These are phyloP conservation scores for Chrysolina americana DNA, from an alignment of 2,888 invertebrate species.

Conservation along the genomic window DNA sequence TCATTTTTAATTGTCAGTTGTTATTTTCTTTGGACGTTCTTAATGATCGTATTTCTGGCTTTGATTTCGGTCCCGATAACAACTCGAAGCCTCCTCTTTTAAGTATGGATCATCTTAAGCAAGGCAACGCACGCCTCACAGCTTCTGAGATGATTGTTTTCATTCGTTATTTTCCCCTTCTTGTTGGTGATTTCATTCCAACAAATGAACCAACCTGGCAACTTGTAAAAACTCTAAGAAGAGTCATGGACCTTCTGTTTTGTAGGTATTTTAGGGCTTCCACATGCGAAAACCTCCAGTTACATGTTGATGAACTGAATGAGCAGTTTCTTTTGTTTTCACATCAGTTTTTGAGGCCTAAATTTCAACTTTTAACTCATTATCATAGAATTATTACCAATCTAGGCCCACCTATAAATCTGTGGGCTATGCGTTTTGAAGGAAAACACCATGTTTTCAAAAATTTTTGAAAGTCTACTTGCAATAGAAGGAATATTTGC, in stretches of 20 bases:
- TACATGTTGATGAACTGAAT: conserved; percentile 11
- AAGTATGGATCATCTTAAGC: conserved; percentile 20
- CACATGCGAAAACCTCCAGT: conserved; percentile 3
- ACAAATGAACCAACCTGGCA: conserved; percentile 11
- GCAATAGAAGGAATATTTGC: conserved; percentile 14
- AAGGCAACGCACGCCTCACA: conserved; percentile 19
- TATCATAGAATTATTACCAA: conserved; percentile 16
- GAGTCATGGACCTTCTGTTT: conserved; percentile 6
- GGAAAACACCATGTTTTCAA: conserved; percentile 20
- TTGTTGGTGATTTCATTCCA: conserved; percentile 25
- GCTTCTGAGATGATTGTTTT: conserved; percentile 21
- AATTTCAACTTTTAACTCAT: conserved; percentile 27
- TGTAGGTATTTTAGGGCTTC: background rate
- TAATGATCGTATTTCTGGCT: conserved; percentile 20
- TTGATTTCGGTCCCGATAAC: conserved; percentile 7
- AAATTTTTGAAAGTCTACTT: conserved; percentile 8
- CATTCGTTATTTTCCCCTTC: conserved; percentile 18
- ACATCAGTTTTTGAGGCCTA: conserved; percentile 3
- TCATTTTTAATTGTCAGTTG: conserved; percentile 28
- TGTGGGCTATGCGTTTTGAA: conserved; percentile 17
- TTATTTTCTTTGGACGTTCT: conserved; percentile 29
- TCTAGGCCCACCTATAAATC: conserved; percentile 8
- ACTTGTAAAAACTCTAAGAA: conserved; percentile 8
- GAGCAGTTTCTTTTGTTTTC: conserved; percentile 17
- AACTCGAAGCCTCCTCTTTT: background rate